Percentiles rank a stretch among this genome's conserved stretches.
phyloP scores from a whole-genome alignment of 2,888 invertebrate species.

The Syritta pipiens region DNA sequence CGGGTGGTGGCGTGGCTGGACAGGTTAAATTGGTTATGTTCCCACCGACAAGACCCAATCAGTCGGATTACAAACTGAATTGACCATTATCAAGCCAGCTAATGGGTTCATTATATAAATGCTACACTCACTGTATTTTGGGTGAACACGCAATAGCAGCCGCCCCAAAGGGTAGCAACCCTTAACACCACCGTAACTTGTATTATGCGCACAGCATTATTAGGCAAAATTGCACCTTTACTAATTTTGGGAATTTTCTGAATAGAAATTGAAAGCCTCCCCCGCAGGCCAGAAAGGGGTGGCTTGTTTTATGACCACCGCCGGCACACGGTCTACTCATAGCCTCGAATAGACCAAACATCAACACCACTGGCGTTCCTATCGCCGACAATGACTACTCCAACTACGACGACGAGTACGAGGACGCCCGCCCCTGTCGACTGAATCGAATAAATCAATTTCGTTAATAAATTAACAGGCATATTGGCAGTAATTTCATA shows the following conservation, averaged over 20 bases:
- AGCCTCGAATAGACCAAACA: slow-evolving; percentile 6
- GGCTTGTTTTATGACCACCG: background rate
- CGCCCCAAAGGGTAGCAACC: slow-evolving; percentile 3
- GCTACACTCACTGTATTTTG: slow-evolving; percentile 29
- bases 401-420: too few relatives aligned
- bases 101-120: slow-evolving; percentile 62
- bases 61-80: slow-evolving; percentile 56
- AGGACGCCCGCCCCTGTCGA: slow-evolving; percentile 25
- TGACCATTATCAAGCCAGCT: slow-evolving; percentile 56
- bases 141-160: slow-evolving; percentile 3
- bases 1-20: background rate
- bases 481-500: slow-evolving; percentile 73
- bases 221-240: slow-evolving; percentile 58
- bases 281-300: background rate
- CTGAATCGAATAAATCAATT: slow-evolving; percentile 76
- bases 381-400: background rate
- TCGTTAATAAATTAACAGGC: slow-evolving; percentile 76
- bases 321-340: background rate
- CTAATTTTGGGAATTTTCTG: slow-evolving; percentile 40
- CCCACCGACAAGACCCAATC: slow-evolving; percentile 49
- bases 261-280: slow-evolving; percentile 32
- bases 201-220: slow-evolving; percentile 31
- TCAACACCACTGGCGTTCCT: slow-evolving; percentile 3
- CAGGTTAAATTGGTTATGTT: slow-evolving; percentile 44
- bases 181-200: background rate